Evolutionary conservation across 2,797 vertebrate genomes (phyloP), one percentile per base, ranked within the genome.

Genomic region (Rhinophrynus dorsalis): DNA sequence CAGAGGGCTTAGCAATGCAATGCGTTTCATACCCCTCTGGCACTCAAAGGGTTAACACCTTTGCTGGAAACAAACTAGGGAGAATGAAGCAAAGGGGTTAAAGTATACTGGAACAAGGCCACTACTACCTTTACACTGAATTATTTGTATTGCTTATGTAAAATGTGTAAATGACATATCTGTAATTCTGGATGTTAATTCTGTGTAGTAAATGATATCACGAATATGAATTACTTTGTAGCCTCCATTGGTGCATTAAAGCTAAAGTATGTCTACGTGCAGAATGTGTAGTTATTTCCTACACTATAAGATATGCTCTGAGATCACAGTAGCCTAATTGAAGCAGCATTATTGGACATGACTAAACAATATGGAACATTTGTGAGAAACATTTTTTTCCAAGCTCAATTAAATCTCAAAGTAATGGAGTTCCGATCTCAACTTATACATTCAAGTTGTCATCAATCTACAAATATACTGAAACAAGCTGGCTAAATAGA

Each of bases 311-410:
- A 60, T 26, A 13, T 17, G 50, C 6, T 60, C 44, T 42, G 17
- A 35, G 29, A 62, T 20, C 27, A 56, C 58, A 55, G 57, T 11
- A 32, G 32, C 18, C 15, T 55, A 27, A 70, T 15, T 51, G 45
- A 42, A 54, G 23, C 51, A 47, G 59, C 10, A 55, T 40, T 30
- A 30, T 4, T 57, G 51, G 60, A 1, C 23, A 48, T 5, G 23
- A 13, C 3, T 12, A 5, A 45, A 32, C 37, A 55, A 17, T 55
- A 44, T 23, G n/a, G 15, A 65, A 13, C 21, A 15, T 10, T 10
- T 12, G 33, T 44, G 57, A 44, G 38, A 60, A 60, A 18, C 23
- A 26, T 27, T 57, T n/a, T 23, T 23, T 8, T 58, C 17, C 21
- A 47, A 33, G 26, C 42, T 18, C 51, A 21, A 66, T 13, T 32